phyloP scores from a whole-genome alignment of 2,113 vertebrate genomes.

The Alligator mississippiensis region DNA sequence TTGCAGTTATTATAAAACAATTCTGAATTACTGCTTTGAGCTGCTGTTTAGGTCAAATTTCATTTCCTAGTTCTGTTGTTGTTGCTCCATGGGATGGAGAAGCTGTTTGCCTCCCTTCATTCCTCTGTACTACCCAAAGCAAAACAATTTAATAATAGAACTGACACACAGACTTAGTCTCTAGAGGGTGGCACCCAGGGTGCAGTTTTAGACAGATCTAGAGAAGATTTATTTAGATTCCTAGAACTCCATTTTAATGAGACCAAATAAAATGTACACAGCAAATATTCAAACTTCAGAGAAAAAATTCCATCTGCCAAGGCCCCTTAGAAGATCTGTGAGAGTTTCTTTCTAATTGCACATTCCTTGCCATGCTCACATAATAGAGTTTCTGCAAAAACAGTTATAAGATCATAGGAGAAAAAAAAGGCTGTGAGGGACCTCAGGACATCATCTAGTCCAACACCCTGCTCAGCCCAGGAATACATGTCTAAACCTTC shows the following conservation, averaged over 20 bases:
- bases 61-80: not conserved
- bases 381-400: not conserved
- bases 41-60: conserved; percentile 5
- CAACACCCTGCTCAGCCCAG: too few species aligned
- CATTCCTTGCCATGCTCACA: not conserved
- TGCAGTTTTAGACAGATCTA: too few species aligned
- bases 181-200: not conserved
- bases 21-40: not conserved
- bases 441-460: too few species aligned
- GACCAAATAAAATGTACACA: not conserved
- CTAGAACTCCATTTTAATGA: not conserved
- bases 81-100: not conserved
- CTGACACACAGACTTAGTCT: accelerated
- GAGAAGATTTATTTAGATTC: not conserved
- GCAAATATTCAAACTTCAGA: too few species aligned
- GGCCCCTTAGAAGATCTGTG: not conserved
- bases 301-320: not conserved
- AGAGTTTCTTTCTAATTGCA: not conserved
- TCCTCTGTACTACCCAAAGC: not conserved
- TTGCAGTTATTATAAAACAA: not conserved
- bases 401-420: not conserved
- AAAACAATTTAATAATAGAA: not conserved
- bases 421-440: too few species aligned
- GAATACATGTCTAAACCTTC: too few species aligned
- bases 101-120: not conserved